Conservation (phyloP, 2,113 vertebrate genomes). For the Ciconia stormi region DNA sequence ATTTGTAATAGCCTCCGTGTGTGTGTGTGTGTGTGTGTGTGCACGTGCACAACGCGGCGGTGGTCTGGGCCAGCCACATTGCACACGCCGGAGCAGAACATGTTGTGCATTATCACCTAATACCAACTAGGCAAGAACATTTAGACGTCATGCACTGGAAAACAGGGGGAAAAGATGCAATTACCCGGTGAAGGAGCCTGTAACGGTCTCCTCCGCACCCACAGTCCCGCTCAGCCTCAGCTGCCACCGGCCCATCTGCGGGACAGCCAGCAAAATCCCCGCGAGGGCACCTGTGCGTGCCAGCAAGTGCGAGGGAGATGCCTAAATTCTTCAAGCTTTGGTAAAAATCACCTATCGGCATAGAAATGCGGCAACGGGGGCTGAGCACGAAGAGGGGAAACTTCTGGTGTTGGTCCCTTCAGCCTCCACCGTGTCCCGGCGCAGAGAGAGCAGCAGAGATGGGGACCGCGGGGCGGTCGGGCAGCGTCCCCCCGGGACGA, state of each 20-base stretch:
- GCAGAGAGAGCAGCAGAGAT: fast-evolving
- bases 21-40: background rate
- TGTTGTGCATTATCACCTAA: fast-evolving
- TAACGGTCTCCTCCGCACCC: background rate
- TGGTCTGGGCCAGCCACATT: fast-evolving
- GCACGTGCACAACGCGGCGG: fast-evolving
- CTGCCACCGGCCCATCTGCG: background rate
- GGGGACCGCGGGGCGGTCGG: fast-evolving
- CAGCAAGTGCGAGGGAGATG: background rate
- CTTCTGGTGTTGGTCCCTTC: background rate
- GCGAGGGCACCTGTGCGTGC: fast-evolving
- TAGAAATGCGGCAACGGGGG: fast-evolving
- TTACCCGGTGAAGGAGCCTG: fast-evolving
- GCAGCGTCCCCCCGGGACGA: fast-evolving
- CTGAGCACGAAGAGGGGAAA: fast-evolving
- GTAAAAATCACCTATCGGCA: fast-evolving
- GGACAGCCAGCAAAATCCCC: background rate
- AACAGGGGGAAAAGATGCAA: background rate
- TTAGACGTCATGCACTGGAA: background rate
- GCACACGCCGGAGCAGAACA: background rate
- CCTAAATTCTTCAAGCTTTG: background rate
- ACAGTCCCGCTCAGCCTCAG: background rate
- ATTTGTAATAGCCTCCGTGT: background rate
- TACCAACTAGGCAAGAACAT: fast-evolving
- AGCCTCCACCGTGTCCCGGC: background rate